Base-by-base conservation (phyloP, 2,797 vertebrate species). In the Limosa lapponica region DNA sequence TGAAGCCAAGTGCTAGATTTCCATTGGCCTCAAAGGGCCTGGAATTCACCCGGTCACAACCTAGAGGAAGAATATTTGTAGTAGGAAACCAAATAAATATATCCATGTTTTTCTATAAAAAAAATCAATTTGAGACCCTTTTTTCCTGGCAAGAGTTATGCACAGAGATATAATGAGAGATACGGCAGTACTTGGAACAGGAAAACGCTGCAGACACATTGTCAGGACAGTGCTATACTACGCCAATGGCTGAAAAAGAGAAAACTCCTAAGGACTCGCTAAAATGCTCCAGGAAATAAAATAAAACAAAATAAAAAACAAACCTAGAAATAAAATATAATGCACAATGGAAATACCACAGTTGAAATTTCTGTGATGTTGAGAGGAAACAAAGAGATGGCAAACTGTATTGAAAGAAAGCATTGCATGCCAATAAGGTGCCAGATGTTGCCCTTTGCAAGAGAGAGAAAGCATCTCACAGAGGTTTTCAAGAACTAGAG, bases 41-140 rank as follows among this genome's bases (percentile, higher is more conserved):
- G 85, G 88, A 96, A 95, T 95, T 96, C 82, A 93, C 85, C 91
- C 83, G 37, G 90, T 95, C 96, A 94, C 85, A 95, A 67, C 61
- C 83, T 80, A 88, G 94, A 82, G 70, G 74, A 94, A 86, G 95
- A 96, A 95, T 95, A 93, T 94, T 94, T 96, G 94, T 84, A 95
- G 86, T 79, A 95, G 93, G 74, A 96, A 96, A 88, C 87, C 91
- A 95, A 96, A 95, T 95, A 91, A 95, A 96, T 96, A 96, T 66
- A 94, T 82, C 90, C 3, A 0, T 93, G 80, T 95, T 97, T 95
- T 96, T 75, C 80, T 95, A 89, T 67, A 48, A 46, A 23, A 95
- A 95, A 94, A 94, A 93, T 87, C 74, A 86, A 80, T 94, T 82
- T 83, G 58, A 75, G 89, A 95, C 70, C 69, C 49, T 72, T 91